A percentile compares a stretch with the other conserved stretches of the same genome.
Evolutionary conservation across 2,888 invertebrate species (phyloP).

Genomic region (Andrena bucephala): DNA sequence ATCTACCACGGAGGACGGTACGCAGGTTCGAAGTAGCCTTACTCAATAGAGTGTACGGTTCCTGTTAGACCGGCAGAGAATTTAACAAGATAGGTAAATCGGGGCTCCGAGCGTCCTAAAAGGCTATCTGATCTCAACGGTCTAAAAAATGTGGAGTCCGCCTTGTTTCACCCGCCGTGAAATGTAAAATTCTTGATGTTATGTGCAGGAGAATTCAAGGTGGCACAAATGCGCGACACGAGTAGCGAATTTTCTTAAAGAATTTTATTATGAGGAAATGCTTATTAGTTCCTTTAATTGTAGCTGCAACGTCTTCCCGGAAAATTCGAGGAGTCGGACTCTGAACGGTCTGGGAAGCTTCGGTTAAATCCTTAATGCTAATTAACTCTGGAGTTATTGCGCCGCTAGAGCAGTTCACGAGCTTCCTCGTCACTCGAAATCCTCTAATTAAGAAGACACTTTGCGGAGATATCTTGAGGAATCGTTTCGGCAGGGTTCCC

Average conservation of each 20-base stretch:
- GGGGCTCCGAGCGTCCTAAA: no score
- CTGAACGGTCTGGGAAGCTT: neutral
- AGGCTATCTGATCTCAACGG: no score
- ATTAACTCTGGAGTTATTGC: slow-evolving; percentile 6
- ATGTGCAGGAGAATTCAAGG: no score
- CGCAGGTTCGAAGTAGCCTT: no score
- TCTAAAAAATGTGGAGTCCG: no score
- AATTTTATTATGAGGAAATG: neutral
- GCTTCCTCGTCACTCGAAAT: slow-evolving; percentile 1
- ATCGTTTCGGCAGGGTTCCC: neutral
- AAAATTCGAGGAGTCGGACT: neutral
- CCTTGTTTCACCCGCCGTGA: no score
- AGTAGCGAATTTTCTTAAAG: no score
- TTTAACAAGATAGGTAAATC: neutral
- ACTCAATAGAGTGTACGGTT: neutral
- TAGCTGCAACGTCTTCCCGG: neutral
- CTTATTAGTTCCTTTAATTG: neutral
- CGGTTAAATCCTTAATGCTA: slow-evolving; percentile 21
- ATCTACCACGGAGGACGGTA: no score
- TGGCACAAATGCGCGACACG: no score
- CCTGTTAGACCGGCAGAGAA: neutral
- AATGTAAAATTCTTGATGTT: no score
- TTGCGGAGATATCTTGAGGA: neutral
- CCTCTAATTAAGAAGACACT: slow-evolving; percentile 21
- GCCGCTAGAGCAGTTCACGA: neutral